Base-by-base conservation (phyloP, 2,113 vertebrate genomes). In the Lonchura striata region DNA sequence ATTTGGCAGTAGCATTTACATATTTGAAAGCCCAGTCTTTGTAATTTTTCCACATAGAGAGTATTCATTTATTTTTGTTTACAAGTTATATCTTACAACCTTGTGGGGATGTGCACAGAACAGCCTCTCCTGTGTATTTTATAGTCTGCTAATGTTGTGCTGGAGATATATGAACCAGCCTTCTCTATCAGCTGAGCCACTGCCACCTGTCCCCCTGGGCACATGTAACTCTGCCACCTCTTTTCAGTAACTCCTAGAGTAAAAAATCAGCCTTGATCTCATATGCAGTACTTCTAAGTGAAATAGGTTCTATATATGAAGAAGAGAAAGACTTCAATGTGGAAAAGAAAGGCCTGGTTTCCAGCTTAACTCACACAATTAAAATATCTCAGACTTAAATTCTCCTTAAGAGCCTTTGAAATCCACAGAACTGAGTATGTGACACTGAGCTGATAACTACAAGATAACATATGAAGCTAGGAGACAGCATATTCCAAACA, bases 181-280 rank as follows among this genome's bases (percentile, higher is more conserved):
- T 19, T 82, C 42, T 57, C 3, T 21, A 19, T 35, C 35, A 84
- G 30, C 54, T 59, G 56, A 91, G 33, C 9, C 2, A 4, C 52
- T 8, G 3, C 13, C 13, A 15, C 10, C 13, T 61, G 11, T 64
- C 3, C 30, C 30, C 8, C 5, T 22, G 4, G 16, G 19, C 35
- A 59, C 0, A 0, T 39, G 23, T 46, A 70, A 66, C 17, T 79
- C 46, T 61, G 11, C 1, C 52, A 80, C 14, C 18, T 78, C 44
- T 54, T 54, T 35, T 64, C 47, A 74, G 44, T 33, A 47, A 35
- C 15, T 90, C 13, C 39, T 27, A 13, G 47, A 57, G 35, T 31
- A 69, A 6, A 88, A 76, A 79, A 85, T 11, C 25, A 92, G 39
- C 30, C 21, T n/a, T 52, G 24, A 52, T 37, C 84, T 94, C 68